Conservation (phyloP, 2,113 vertebrate species). For the Galemys pyrenaicus region DNA sequence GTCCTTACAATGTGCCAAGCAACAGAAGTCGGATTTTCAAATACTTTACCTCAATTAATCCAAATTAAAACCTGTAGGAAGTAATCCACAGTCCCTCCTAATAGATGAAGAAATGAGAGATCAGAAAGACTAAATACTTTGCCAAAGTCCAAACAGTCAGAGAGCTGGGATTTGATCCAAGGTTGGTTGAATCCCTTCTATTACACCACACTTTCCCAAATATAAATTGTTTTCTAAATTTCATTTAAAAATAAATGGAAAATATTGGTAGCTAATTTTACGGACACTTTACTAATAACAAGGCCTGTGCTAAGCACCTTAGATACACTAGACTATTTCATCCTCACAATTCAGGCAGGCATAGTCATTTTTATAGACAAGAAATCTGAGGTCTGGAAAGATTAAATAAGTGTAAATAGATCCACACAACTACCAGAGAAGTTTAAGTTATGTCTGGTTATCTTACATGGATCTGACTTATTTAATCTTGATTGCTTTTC, state of each 20-base stretch:
- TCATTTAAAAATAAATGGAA: constrained; percentile 37
- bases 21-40: neutral
- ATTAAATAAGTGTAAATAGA: neutral
- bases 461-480: neutral
- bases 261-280: neutral
- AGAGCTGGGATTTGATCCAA: neutral
- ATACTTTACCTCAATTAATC: neutral
- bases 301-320: neutral
- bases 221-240: neutral
- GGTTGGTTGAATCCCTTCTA: neutral
- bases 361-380: neutral
- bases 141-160: neutral
- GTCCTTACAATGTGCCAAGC: neutral
- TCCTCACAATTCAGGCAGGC: neutral
- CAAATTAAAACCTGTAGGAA: neutral
- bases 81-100: neutral
- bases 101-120: neutral
- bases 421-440: neutral
- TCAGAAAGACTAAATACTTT: constrained; percentile 9
- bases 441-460: constrained; percentile 3
- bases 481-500: neutral
- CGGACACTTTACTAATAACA: neutral
- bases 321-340: neutral
- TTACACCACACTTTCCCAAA: neutral
- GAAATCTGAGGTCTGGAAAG: neutral